These are phyloP conservation scores for Hyppa rectilinea DNA, from an alignment of 2,888 invertebrate species.

Conservation along the genomic window DNA sequence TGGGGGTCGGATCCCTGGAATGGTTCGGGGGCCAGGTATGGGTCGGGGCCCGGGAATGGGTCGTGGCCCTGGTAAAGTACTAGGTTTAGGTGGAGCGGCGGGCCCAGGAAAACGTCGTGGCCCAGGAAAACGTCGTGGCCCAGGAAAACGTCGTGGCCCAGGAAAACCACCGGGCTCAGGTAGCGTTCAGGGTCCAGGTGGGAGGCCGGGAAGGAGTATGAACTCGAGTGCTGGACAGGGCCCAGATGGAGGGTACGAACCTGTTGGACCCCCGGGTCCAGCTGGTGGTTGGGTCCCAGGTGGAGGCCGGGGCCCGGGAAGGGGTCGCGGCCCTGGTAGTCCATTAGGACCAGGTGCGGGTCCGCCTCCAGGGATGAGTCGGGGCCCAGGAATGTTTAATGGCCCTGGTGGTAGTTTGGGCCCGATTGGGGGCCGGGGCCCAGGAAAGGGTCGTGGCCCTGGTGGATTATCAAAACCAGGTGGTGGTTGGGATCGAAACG, in stretches of 20 bases:
- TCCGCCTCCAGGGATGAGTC: too few species aligned
- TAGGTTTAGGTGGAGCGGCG: background rate
- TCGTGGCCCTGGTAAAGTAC: background rate
- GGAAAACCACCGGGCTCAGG: background rate
- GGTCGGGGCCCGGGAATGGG: background rate
- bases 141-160: background rate
- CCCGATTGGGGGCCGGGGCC: background rate
- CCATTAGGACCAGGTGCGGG: too few species aligned
- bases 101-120: background rate
- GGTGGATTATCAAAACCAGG: background rate
- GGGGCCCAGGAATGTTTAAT: background rate
- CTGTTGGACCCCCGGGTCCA: conserved; percentile 12
- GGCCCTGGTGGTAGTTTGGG: too few species aligned
- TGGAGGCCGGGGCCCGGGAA: background rate
- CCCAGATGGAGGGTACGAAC: background rate
- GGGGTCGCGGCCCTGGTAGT: background rate
- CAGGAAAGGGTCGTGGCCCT: background rate
- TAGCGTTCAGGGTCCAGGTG: background rate
- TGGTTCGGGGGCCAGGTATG: background rate
- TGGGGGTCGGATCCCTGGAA: background rate
- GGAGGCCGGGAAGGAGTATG: background rate
- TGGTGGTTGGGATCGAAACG: too few species aligned
- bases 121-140: background rate
- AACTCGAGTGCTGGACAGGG: background rate
- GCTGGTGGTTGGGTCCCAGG: conserved; percentile 13